Evolutionary conservation across 2,888 invertebrate species (phyloP).

Genomic region (Acanthacorydalis orientalis): DNA sequence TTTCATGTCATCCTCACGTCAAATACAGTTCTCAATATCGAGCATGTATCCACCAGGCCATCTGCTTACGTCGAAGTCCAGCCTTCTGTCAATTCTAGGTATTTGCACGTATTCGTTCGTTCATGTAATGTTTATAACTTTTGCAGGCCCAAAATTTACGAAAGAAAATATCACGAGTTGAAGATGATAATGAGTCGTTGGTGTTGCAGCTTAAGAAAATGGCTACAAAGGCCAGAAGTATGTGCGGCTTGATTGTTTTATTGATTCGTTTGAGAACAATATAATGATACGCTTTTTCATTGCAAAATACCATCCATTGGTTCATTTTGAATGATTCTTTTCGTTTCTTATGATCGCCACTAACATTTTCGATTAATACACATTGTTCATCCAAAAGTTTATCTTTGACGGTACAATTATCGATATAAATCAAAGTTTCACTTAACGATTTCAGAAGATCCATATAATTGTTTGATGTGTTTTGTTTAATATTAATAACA

Average conservation of each 20-base stretch:
- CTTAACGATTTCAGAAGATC: no score
- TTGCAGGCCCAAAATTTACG: slow-evolving; percentile 72
- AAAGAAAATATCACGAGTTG: slow-evolving; percentile 80
- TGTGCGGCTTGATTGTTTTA: slow-evolving; percentile 21
- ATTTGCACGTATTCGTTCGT: slow-evolving; percentile 8
- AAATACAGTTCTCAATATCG: slow-evolving; percentile 16
- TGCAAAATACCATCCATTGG: no score
- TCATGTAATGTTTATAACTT: slow-evolving; percentile 11
- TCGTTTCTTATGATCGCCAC: no score
- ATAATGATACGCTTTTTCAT: no score
- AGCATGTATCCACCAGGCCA: slow-evolving; percentile 16
- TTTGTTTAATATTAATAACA: no score
- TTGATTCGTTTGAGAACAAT: no score
- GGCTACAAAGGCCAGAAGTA: slow-evolving; percentile 74
- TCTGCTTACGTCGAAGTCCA: slow-evolving; percentile 20
- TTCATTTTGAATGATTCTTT: no score
- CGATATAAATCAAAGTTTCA: no score
- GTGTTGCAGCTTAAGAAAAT: slow-evolving; percentile 92
- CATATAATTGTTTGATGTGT: no score
- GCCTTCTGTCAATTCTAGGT: slow-evolving; percentile 22
- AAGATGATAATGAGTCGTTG: slow-evolving; percentile 93
- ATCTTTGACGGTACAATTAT: no score
- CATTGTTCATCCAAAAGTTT: no score
- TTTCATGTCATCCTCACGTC: slow-evolving; percentile 14
- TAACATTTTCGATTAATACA: no score